phyloP scores from a whole-genome alignment of 2,888 invertebrate species.

The Pollenia amentaria region DNA sequence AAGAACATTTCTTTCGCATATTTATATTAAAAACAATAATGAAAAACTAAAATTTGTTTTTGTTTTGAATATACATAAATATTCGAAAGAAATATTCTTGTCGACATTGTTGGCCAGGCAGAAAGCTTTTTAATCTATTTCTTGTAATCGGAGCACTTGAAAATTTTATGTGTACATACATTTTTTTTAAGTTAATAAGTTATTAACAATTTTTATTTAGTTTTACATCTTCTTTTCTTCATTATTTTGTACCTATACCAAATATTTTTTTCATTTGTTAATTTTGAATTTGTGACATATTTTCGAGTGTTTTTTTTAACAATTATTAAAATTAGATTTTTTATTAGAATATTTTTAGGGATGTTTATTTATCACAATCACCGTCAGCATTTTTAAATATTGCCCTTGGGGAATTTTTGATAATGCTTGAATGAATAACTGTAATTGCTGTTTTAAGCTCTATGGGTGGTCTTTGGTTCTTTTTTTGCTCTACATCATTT shows the following conservation, averaged over 20 bases:
- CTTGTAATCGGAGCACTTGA: not conserved
- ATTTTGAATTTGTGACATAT: slow-evolving; percentile 52
- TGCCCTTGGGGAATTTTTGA: slow-evolving; percentile 44
- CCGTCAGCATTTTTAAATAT: slow-evolving; percentile 27
- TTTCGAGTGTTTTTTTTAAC: slow-evolving; percentile 47
- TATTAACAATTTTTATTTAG: not conserved
- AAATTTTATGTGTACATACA: not conserved
- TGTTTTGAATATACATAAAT: no score
- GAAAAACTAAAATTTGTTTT: no score
- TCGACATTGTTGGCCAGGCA: no score
- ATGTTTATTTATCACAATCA: slow-evolving; percentile 41
- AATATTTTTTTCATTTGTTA: slow-evolving; percentile 9
- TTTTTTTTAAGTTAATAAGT: not conserved
- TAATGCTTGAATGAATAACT: slow-evolving; percentile 52
- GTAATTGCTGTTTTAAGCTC: slow-evolving; percentile 28
- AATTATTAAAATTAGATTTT: slow-evolving; percentile 10
- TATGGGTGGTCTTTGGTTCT: slow-evolving; percentile 56
- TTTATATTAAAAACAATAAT: no score
- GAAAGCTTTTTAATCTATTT: not conserved
- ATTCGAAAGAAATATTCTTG: no score
- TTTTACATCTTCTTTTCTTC: not conserved
- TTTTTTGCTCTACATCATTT: not conserved
- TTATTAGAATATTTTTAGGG: slow-evolving; percentile 27
- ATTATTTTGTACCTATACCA: not conserved
- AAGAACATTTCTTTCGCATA: no score